Evolutionary conservation across 2,888 invertebrate species (phyloP).

Genomic region (Lycia hirtaria): DNA sequence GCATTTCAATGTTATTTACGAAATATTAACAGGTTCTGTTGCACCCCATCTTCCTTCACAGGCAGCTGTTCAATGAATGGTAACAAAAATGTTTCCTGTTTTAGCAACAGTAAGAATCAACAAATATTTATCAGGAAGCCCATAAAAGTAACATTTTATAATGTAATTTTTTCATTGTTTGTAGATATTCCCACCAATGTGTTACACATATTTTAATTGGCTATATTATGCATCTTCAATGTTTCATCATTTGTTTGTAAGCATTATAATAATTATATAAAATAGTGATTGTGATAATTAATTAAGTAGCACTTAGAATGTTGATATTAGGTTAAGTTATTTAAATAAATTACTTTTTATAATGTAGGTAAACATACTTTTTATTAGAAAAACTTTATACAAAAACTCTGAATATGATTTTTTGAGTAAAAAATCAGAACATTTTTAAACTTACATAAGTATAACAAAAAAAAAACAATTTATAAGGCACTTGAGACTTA

Average conservation of each 20-base stretch:
- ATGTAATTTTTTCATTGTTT: neutral
- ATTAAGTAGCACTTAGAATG: conserved; percentile 43
- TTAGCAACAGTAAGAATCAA: no score
- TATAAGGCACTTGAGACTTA: conserved; percentile 29
- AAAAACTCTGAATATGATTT: conserved; percentile 8
- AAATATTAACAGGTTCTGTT: conserved; percentile 1
- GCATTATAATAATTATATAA: conserved; percentile 40
- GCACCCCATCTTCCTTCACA: conserved; percentile 7
- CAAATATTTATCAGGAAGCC: no score
- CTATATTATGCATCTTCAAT: conserved; percentile 31
- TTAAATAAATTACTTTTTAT: conserved; percentile 45
- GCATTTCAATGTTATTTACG: conserved; percentile 3
- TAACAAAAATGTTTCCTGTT: neutral
- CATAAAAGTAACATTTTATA: neutral
- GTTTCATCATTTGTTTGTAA: conserved; percentile 53
- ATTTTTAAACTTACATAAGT: conserved; percentile 7
- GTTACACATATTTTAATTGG: conserved; percentile 35
- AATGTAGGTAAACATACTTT: conserved; percentile 3
- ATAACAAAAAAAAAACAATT: neutral
- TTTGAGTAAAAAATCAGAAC: conserved; percentile 3
- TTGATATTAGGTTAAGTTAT: conserved; percentile 51
- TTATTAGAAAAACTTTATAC: conserved; percentile 15
- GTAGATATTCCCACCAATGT: conserved; percentile 22
- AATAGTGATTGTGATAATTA: conserved; percentile 63
- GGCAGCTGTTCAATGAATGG: neutral